Percentiles rank a stretch among this genome's conserved stretches.
Conservation (phyloP, 1,140 invertebrate species). For the Drosophila sulfurigaster region DNA sequence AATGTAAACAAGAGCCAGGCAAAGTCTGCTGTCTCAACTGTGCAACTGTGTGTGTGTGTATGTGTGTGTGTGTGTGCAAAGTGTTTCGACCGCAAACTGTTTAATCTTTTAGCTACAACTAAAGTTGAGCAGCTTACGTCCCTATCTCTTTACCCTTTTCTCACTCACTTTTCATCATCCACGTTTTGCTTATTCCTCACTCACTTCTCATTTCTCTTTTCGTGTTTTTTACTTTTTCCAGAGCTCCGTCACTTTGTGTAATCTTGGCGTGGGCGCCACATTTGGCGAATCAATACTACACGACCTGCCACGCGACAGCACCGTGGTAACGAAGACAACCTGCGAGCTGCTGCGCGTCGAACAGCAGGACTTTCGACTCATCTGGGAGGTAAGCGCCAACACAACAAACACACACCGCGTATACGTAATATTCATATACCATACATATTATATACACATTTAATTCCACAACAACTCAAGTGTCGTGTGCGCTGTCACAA, state of each 20-base stretch:
- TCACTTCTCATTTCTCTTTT: conserved; percentile 13
- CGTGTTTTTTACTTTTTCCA: conserved; percentile 79
- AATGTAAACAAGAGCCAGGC: conserved; percentile 26
- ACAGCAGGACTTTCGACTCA: conserved; percentile 90
- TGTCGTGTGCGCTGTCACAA: conserved; percentile 14
- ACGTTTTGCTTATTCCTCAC: conserved; percentile 20
- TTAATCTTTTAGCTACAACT: conserved; percentile 36
- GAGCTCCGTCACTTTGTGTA: conserved; percentile 89
- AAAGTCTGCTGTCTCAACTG: conserved; percentile 2
- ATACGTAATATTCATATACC: neutral
- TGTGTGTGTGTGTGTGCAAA: neutral
- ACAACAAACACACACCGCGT: neutral
- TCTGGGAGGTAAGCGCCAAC: conserved; percentile 89
- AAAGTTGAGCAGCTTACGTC: conserved; percentile 30
- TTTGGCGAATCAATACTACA: conserved; percentile 92
- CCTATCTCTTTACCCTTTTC: conserved; percentile 2
- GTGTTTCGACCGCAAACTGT: conserved; percentile 32
- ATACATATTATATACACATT: conserved; percentile 3
- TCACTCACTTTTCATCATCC: conserved; percentile 6
- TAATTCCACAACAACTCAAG: conserved; percentile 29
- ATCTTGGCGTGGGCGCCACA: conserved; percentile 90
- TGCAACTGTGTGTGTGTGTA: neutral
- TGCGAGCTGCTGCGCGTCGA: conserved; percentile 91
- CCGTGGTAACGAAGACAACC: conserved; percentile 90
- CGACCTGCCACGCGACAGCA: conserved; percentile 90